A percentile compares a stretch with the other conserved stretches of the same genome.
Conservation (phyloP, 2,113 vertebrate species). For the Microtus pennsylvanicus region DNA sequence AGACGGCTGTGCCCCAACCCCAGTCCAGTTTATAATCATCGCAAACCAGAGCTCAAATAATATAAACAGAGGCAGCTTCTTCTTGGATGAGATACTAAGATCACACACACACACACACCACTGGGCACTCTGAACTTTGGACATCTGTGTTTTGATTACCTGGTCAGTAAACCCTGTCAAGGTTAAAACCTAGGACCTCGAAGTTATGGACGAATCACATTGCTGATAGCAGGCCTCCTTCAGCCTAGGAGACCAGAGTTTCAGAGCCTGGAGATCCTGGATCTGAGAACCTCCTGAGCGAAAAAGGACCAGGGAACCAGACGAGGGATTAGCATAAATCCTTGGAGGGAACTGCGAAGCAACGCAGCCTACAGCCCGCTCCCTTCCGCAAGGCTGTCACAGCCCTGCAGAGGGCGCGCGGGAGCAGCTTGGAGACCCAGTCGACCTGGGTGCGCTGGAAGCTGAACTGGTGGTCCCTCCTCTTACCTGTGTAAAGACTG, state of each 20-base stretch:
- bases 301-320: neutral
- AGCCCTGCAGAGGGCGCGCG: neutral
- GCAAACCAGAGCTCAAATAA: neutral
- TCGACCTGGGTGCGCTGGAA: neutral
- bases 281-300: neutral
- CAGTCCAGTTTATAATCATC: neutral
- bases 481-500: neutral
- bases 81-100: no score
- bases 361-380: neutral
- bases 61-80: neutral
- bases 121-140: neutral
- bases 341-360: neutral
- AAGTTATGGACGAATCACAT: neutral
- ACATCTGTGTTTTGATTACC: neutral
- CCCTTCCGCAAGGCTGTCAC: neutral
- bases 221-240: neutral
- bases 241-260: accelerated
- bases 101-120: neutral
- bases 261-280: neutral
- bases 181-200: constrained; percentile 37
- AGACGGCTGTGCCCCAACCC: neutral
- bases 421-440: neutral
- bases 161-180: neutral
- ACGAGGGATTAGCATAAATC: neutral
- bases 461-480: neutral